phyloP scores from a whole-genome alignment of 1,140 invertebrate genomes.

The Globodera rostochiensis region DNA sequence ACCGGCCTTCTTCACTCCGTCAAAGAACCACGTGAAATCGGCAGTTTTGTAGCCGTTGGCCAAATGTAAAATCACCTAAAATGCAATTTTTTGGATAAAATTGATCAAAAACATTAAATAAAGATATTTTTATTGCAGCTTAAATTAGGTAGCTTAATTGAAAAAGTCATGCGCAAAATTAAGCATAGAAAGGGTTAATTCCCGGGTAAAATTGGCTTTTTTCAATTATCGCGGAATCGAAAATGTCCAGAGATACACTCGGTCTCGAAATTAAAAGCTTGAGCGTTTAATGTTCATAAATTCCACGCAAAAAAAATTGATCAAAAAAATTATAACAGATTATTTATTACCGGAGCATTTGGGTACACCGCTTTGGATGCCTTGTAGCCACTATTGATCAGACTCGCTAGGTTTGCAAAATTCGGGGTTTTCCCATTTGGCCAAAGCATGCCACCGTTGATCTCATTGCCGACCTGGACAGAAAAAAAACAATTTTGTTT shows the following conservation, averaged over 20 bases:
- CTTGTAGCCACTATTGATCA: constrained; percentile 10
- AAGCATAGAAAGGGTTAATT: too few species aligned
- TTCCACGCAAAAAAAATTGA: too few species aligned
- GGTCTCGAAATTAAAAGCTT: too few species aligned
- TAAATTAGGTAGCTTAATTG: too few species aligned
- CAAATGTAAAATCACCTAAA: constrained; percentile 1
- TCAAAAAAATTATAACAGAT: too few species aligned
- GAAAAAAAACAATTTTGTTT: not conserved
- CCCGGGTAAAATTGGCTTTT: too few species aligned
- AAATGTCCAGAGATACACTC: not conserved
- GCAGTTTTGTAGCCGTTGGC: not conserved
- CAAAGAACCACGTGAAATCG: constrained; percentile 1
- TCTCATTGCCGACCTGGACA: not conserved
- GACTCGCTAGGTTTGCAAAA: not conserved
- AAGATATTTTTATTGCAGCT: too few species aligned
- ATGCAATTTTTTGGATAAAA: not conserved
- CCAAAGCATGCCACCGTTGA: constrained; percentile 10
- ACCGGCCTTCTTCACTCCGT: not conserved
- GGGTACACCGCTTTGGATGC: not conserved
- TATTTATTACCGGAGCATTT: not conserved
- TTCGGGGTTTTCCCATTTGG: not conserved
- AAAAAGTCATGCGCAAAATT: too few species aligned
- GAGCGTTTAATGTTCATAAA: too few species aligned
- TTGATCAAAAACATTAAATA: too few species aligned
- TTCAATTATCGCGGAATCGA: too few species aligned